Evolutionary conservation across 2,888 invertebrate genomes (phyloP).

Genomic region (Ypsolopha sequella): DNA sequence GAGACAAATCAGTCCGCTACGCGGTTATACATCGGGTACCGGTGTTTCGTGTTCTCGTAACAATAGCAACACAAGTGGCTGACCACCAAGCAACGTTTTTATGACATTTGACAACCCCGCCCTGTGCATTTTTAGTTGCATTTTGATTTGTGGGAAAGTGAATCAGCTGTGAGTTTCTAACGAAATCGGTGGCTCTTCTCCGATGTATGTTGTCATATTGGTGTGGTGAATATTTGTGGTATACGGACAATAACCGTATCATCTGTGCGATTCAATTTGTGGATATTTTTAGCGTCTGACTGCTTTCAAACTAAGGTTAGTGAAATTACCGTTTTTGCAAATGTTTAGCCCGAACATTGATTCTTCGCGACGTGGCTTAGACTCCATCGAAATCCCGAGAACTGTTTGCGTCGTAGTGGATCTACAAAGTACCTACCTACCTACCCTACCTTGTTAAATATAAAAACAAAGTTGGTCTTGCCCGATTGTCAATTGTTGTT

Average conservation of each 20-base stretch:
- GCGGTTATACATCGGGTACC: constrained; percentile 44
- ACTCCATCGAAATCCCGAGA: background rate
- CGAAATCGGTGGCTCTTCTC: constrained; percentile 44
- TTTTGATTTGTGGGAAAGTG: constrained; percentile 56
- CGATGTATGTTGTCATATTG: constrained; percentile 69
- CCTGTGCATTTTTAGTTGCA: constrained; percentile 64
- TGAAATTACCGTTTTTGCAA: background rate
- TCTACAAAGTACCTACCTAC: background rate
- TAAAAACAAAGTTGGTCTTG: background rate
- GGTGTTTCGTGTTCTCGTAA: constrained; percentile 29
- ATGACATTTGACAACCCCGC: constrained; percentile 67
- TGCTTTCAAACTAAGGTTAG: constrained; percentile 8
- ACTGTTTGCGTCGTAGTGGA: background rate
- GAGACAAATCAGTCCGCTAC: constrained; percentile 38
- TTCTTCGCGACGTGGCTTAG: constrained; percentile 50
- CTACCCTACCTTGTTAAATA: background rate
- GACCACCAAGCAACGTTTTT: constrained; percentile 63
- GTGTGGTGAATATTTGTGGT: constrained; percentile 69
- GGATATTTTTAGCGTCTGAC: constrained; percentile 59
- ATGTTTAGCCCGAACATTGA: constrained; percentile 26
- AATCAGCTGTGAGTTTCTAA: constrained; percentile 36
- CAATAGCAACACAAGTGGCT: constrained; percentile 46
- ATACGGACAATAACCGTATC: constrained; percentile 67
- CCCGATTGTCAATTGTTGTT: background rate
- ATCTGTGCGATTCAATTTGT: constrained; percentile 62